Percentiles rank a stretch among this genome's conserved stretches.
Evolutionary conservation across 1,140 invertebrate genomes (phyloP).

Genomic region (Maniola jurtina): DNA sequence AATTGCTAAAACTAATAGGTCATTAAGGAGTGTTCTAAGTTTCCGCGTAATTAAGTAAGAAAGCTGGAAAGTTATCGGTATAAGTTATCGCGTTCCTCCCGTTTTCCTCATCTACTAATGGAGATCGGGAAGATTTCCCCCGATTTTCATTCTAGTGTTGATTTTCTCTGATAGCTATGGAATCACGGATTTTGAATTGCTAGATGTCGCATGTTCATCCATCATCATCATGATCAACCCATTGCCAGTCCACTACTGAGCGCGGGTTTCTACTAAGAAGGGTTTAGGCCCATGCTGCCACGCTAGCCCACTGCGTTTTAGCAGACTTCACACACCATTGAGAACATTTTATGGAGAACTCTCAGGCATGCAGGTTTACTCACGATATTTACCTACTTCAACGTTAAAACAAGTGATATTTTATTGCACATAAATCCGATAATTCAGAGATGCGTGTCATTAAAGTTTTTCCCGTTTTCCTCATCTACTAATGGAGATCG

Average conservation of each 20-base stretch:
- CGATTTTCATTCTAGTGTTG: neutral
- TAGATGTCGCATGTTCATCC: neutral
- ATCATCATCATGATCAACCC: no score
- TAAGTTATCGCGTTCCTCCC: neutral
- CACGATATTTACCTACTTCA: no score
- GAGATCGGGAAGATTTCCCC: conserved; percentile 8
- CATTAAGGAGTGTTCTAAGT: conserved; percentile 11
- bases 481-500: conserved; percentile 19
- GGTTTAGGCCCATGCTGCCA: no score
- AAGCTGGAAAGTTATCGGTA: conserved; percentile 16
- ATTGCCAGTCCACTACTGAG: no score
- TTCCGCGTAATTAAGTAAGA: conserved; percentile 19
- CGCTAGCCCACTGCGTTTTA: no score
- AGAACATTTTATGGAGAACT: no score
- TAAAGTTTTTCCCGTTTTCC: conserved; percentile 2
- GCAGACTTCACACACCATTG: no score
- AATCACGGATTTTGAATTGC: neutral
- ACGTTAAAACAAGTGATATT: no score
- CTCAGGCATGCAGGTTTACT: no score
- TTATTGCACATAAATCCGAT: no score
- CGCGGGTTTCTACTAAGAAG: no score
- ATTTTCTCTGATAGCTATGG: neutral
- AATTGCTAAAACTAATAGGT: conserved; percentile 3
- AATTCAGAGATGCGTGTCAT: no score
- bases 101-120: conserved; percentile 20